These are phyloP conservation scores for Montipora sp. DNA, from an alignment of 64 coral and sea anemone species.

Conservation along the genomic window DNA sequence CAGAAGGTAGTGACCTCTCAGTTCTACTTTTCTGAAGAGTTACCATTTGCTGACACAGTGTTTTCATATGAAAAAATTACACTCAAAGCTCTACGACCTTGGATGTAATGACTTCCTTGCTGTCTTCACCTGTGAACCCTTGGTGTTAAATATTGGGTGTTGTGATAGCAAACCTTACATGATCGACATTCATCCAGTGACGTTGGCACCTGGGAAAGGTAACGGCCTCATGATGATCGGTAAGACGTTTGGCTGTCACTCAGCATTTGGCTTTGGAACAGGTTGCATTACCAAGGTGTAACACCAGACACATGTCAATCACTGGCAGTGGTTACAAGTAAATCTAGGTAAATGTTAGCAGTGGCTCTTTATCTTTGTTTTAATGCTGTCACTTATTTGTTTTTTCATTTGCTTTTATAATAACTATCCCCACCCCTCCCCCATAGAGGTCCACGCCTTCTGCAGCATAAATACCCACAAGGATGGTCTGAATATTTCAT, in stretches of 20 bases:
- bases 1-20: constrained; percentile 4
- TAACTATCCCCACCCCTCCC: too few relatives aligned
- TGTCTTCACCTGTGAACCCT: constrained; percentile 41
- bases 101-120: constrained; percentile 23
- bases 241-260: constrained; percentile 52
- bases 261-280: constrained; percentile 54
- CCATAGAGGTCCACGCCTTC: too few relatives aligned
- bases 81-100: constrained; percentile 18
- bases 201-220: constrained; percentile 14
- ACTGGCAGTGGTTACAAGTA: constrained; percentile 24
- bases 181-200: constrained; percentile 60
- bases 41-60: constrained; percentile 45
- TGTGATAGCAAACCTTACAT: constrained; percentile 22
- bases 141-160: constrained; percentile 50
- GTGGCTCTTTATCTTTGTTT: not conserved
- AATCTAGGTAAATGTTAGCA: not conserved
- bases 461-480: too few relatives aligned
- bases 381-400: too few relatives aligned
- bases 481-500: too few relatives aligned
- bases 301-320: constrained; percentile 40
- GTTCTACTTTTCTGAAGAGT: constrained; percentile 59
- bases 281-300: constrained; percentile 41
- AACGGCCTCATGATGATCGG: constrained; percentile 25
- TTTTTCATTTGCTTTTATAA: too few relatives aligned
- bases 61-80: constrained; percentile 48